Evolutionary conservation across 2,113 vertebrate genomes (phyloP).

Genomic region (Engystomops pustulosus): DNA sequence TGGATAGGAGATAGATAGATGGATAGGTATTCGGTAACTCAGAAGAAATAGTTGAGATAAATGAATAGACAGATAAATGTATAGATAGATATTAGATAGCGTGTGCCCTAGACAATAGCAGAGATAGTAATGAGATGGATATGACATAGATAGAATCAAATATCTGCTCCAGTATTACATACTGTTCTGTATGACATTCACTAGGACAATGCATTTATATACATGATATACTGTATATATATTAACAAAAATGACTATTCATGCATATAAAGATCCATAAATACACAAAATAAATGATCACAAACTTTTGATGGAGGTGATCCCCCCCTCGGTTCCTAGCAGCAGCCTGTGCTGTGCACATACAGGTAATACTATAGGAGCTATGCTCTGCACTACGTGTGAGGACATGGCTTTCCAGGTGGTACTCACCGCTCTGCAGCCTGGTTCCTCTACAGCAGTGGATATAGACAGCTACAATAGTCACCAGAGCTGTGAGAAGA

Average conservation of each 20-base stretch:
- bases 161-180: background rate
- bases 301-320: background rate
- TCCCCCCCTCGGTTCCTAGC: background rate
- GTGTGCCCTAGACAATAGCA: too few species aligned
- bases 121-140: background rate
- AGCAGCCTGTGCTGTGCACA: background rate
- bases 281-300: background rate
- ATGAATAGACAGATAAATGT: background rate
- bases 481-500: slow-evolving; percentile 20
- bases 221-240: too few species aligned
- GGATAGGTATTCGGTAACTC: slow-evolving; percentile 12
- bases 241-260: background rate
- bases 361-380: background rate
- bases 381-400: too few species aligned
- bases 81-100: background rate
- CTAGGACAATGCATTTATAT: background rate
- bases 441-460: slow-evolving; percentile 47
- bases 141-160: background rate
- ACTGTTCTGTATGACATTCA: background rate
- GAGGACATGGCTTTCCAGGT: background rate
- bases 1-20: background rate
- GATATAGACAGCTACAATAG: background rate
- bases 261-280: background rate
- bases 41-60: background rate
- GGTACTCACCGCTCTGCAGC: slow-evolving; percentile 51